These are phyloP conservation scores for Carterocephalus palaemon DNA, from an alignment of 2,888 invertebrate genomes.

Conservation along the genomic window DNA sequence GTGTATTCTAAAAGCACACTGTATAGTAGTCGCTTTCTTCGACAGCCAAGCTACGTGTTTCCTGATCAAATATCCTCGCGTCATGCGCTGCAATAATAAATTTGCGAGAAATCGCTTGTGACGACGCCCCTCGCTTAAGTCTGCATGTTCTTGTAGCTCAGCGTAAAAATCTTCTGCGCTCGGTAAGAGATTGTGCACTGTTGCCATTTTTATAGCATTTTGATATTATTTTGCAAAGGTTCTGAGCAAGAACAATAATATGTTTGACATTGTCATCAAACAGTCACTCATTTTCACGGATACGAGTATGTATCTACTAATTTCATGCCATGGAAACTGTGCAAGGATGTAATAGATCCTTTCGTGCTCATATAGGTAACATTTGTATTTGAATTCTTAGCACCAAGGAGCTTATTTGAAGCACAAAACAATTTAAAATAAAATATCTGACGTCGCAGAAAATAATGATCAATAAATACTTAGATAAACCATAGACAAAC, in stretches of 20 bases:
- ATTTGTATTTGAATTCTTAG: too few species aligned
- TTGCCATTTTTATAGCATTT: conserved; percentile 48
- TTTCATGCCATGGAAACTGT: too few species aligned
- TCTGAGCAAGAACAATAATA: not conserved
- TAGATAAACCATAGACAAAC: too few species aligned
- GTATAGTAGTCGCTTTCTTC: conserved; percentile 58
- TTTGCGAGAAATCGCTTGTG: conserved; percentile 52
- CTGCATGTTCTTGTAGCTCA: conserved; percentile 49
- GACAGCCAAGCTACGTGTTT: conserved; percentile 61
- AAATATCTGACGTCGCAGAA: too few species aligned
- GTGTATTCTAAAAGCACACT: conserved; percentile 60
- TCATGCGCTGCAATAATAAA: conserved; percentile 52
- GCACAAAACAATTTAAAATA: too few species aligned
- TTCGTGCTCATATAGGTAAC: too few species aligned
- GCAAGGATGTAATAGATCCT: too few species aligned
- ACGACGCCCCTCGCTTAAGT: conserved; percentile 49
- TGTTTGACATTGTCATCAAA: not conserved
- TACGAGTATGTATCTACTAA: too few species aligned
- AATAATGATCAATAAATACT: too few species aligned
- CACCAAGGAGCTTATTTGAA: too few species aligned
- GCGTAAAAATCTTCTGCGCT: conserved; percentile 46
- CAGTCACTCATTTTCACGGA: too few species aligned
- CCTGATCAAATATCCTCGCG: conserved; percentile 57
- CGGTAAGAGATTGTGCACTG: conserved; percentile 49
- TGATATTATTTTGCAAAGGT: not conserved